Percentiles rank a stretch among this genome's conserved stretches.
phyloP scores from a whole-genome alignment of 2,888 invertebrate species.

The Cephus pygmeus region DNA sequence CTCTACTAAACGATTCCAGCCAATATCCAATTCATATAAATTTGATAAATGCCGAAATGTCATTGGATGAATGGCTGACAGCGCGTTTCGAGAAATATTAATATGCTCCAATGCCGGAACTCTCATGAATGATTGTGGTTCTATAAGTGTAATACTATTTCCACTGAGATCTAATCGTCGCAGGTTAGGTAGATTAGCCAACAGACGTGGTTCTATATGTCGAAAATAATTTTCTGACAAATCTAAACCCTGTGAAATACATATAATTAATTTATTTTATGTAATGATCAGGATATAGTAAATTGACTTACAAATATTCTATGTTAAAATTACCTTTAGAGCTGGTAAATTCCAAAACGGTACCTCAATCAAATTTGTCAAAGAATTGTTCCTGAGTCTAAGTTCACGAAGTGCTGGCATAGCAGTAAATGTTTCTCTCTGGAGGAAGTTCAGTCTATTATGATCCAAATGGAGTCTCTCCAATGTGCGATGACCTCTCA shows the following conservation, averaged over 20 bases:
- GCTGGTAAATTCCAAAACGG: slow-evolving; percentile 89
- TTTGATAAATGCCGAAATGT: slow-evolving; percentile 81
- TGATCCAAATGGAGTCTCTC: slow-evolving; percentile 85
- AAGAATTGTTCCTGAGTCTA: slow-evolving; percentile 84
- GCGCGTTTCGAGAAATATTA: slow-evolving; percentile 81
- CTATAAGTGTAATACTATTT: slow-evolving; percentile 77
- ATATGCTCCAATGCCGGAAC: slow-evolving; percentile 81
- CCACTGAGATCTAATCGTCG: slow-evolving; percentile 81
- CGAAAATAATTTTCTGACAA: slow-evolving; percentile 81
- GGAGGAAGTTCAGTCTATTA: slow-evolving; percentile 80
- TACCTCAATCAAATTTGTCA: slow-evolving; percentile 77
- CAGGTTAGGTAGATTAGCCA: slow-evolving; percentile 80
- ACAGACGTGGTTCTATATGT: slow-evolving; percentile 76
- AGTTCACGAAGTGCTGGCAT: slow-evolving; percentile 87
- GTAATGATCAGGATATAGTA: background rate
- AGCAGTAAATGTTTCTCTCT: slow-evolving; percentile 82
- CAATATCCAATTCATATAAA: slow-evolving; percentile 83
- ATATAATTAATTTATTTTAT: background rate
- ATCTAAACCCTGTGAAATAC: slow-evolving; percentile 75
- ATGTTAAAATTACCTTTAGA: slow-evolving; percentile 69
- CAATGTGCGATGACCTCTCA: slow-evolving; percentile 83
- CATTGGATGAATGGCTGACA: slow-evolving; percentile 78
- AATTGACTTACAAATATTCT: background rate
- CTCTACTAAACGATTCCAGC: slow-evolving; percentile 78
- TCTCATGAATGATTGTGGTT: slow-evolving; percentile 79